Evolutionary conservation across 2,113 vertebrate genomes (phyloP).

Genomic region (Cathartes aura): DNA sequence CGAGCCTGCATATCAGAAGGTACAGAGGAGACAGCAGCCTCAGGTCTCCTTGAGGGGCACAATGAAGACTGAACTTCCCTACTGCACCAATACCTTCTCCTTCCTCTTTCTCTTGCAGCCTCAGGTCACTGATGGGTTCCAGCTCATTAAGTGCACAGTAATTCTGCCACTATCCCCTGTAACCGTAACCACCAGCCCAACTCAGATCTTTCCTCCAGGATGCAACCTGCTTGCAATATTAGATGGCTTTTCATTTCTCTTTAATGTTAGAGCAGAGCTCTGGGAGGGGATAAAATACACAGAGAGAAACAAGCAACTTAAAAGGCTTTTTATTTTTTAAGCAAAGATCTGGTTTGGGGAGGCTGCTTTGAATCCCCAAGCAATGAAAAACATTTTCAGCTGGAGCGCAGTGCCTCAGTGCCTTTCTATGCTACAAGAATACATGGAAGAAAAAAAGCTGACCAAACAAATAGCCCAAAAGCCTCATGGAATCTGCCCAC

Average conservation of each 20-base stretch:
- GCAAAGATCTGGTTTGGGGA: conserved; percentile 34
- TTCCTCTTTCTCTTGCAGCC: conserved; percentile 36
- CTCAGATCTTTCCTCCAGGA: conserved; percentile 49
- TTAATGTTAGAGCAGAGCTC: conserved; percentile 51
- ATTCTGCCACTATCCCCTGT: conserved; percentile 28
- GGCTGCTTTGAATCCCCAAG: conserved; percentile 35
- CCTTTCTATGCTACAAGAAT: neutral
- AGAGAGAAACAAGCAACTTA: conserved; percentile 62
- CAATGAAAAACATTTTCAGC: conserved; percentile 17
- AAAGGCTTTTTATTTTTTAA: conserved; percentile 60
- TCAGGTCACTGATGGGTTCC: conserved; percentile 42
- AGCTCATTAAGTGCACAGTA: conserved; percentile 50
- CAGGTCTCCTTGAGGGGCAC: conserved; percentile 14
- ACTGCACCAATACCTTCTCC: neutral
- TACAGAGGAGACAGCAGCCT: neutral
- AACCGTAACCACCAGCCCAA: conserved; percentile 32
- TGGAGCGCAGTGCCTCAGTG: neutral
- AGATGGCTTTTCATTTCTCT: conserved; percentile 54
- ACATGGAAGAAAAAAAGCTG: neutral
- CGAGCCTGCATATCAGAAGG: neutral
- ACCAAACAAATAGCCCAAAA: neutral
- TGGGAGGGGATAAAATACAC: conserved; percentile 31
- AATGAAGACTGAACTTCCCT: conserved; percentile 46
- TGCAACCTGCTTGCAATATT: conserved; percentile 46
- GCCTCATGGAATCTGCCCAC: neutral